Evolutionary conservation across 2,888 invertebrate genomes (phyloP).

Genomic region (Cotesia congregata): DNA sequence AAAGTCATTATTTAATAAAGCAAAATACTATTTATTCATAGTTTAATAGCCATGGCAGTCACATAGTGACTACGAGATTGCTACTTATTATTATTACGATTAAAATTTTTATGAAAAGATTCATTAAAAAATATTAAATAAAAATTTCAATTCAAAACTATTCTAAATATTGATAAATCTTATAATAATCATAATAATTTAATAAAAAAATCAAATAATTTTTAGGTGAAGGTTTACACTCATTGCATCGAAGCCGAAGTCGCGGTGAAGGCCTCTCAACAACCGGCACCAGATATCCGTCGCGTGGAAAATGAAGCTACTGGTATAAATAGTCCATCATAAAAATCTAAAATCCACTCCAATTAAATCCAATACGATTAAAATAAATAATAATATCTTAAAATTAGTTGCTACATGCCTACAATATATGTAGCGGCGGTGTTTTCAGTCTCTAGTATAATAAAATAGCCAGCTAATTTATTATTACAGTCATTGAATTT

Average conservation of each 20-base stretch:
- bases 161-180: no score
- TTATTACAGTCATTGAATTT: background rate
- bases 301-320: conserved; percentile 71
- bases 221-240: conserved; percentile 77
- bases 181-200: conserved; percentile 3
- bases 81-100: no score
- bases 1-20: no score
- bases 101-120: no score
- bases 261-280: conserved; percentile 86
- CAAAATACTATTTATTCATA: no score
- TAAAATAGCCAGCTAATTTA: conserved; percentile 57
- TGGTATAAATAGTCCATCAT: conserved; percentile 41
- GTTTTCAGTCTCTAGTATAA: conserved; percentile 60
- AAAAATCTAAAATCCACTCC: conserved; percentile 52
- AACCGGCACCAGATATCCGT: conserved; percentile 75
- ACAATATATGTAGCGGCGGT: conserved; percentile 64
- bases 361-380: conserved; percentile 50
- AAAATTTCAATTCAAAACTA: no score
- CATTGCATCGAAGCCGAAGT: conserved; percentile 84
- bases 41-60: no score
- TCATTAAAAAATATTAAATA: no score
- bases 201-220: conserved; percentile 1
- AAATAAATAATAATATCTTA: conserved; percentile 55
- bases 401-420: conserved; percentile 64
- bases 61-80: no score